Conservation (phyloP, 2,113 vertebrate genomes). For the Formicarius rufipectus region DNA sequence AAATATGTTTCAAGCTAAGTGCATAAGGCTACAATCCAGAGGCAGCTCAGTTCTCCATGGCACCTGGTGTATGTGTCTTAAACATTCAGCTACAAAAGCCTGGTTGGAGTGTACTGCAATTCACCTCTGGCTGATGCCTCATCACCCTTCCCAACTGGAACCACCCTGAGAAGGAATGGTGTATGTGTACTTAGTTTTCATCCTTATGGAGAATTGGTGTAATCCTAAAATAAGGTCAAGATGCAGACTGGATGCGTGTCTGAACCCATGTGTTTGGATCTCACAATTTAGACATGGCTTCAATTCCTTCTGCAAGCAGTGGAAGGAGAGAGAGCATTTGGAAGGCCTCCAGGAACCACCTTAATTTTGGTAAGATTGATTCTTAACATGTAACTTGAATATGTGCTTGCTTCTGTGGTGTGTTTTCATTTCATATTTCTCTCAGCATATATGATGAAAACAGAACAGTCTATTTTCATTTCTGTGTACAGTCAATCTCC, state of each 20-base stretch:
- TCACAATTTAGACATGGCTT: not conserved
- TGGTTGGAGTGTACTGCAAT: not conserved
- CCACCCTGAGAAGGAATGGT: not conserved
- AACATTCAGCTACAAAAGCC: not conserved
- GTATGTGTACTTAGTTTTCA: not conserved
- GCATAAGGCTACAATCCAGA: conserved; percentile 31
- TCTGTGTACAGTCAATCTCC: not conserved
- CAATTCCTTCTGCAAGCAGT: not conserved
- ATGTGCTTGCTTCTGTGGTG: not conserved
- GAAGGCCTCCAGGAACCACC: conserved; percentile 22
- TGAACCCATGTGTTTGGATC: not conserved
- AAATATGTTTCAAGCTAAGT: conserved; percentile 46
- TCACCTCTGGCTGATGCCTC: not conserved
- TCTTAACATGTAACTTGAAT: not conserved
- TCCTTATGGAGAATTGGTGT: not conserved
- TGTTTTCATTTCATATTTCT: conserved; percentile 5
- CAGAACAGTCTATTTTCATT: not conserved
- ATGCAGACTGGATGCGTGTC: not conserved
- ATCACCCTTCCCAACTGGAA: not conserved
- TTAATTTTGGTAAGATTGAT: conserved; percentile 49
- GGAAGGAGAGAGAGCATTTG: not conserved
- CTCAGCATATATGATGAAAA: not conserved
- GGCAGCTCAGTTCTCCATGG: conserved; percentile 21
- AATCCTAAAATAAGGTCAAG: conserved; percentile 13
- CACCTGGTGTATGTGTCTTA: not conserved